Evolutionary conservation across 2,888 invertebrate species (phyloP), one percentile per base, ranked within the genome.

Genomic region (Dimorphilus gyrociliatus): DNA sequence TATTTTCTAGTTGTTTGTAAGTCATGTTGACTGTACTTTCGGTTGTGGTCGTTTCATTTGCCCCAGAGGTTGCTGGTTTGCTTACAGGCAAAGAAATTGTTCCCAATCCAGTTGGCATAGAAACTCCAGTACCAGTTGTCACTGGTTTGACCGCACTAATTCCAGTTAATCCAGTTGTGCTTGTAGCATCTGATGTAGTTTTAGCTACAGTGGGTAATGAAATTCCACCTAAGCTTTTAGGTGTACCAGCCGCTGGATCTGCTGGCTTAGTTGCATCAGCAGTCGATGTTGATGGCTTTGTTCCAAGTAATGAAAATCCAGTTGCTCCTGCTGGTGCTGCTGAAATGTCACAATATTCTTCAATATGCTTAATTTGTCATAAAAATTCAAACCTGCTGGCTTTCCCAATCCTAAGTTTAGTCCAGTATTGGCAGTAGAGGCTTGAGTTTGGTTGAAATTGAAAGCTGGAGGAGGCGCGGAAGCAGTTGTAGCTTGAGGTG

Each of bases 1-100:
- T 71, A 51, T 88, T 88, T 57, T 88, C 88, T 3, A 88, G 62
- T 51, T 86, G 82, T 2, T 75, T 72, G 58, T 82, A 88, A 4
- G 75, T 78, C 54, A 86, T 60, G 34, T 50, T 42, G 16, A 36
- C 33, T 7, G 36, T 18, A 12, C 34, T 18, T n/a, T 29, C 23
- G 3, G 32, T 21, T 5, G 37, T 23, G 13, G 36, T 16, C 7
- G 35, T 23, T 5, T 6, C 3, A 2, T 15, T 4, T 2, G 19
- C 15, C 34, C 32, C 4, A 3, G 27, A 16, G 10, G 34, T 13
- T 5, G 32, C 16, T 15, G 32, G 10, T 37, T 42, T 17, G 38
- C 35, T n/a, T n/a, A n/a, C n/a, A n/a, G n/a, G n/a, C n/a, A n/a
- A n/a, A n/a, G n/a, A n/a, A n/a, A n/a, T n/a, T n/a, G n/a, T n/a